Conservation (phyloP, 2,797 vertebrate species). For the Echiichthys vipera region DNA sequence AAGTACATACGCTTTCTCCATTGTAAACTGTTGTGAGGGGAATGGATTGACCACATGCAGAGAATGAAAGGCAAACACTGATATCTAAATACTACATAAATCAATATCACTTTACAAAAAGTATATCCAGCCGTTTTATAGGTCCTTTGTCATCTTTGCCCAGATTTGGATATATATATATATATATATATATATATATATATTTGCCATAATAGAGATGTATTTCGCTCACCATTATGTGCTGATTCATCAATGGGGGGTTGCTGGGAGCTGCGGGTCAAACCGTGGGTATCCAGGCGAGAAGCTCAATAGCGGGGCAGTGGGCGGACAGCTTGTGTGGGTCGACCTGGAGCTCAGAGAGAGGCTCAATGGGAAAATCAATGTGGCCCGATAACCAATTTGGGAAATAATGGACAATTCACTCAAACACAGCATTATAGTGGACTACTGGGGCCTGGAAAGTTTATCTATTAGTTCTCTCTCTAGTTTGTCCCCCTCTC, state of each 20-base stretch:
- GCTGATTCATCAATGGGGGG: constrained; percentile 61
- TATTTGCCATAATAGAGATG: constrained; percentile 56
- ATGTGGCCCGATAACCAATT: constrained; percentile 81
- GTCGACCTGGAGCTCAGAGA: constrained; percentile 69
- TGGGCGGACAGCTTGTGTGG: constrained; percentile 69
- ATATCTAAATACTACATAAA: constrained; percentile 35
- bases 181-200: neutral
- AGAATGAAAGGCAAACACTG: constrained; percentile 30
- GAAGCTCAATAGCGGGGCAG: constrained; percentile 69
- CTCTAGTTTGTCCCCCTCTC: constrained; percentile 6
- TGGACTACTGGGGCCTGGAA: constrained; percentile 48
- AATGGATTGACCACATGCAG: constrained; percentile 26
- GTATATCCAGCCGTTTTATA: neutral
- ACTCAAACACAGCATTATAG: constrained; percentile 64
- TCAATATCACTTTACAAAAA: constrained; percentile 26
- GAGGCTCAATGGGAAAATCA: constrained; percentile 79
- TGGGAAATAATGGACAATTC: constrained; percentile 80
- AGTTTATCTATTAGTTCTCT: constrained; percentile 63
- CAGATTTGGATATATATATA: constrained; percentile 30
- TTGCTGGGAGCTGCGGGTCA: constrained; percentile 11
- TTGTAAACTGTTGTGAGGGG: constrained; percentile 29
- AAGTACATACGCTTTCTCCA: constrained; percentile 14
- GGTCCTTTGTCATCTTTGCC: neutral
- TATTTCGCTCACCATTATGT: constrained; percentile 32
- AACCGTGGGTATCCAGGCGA: constrained; percentile 64